A percentile compares a stretch with the other conserved stretches of the same genome.
phyloP scores from a whole-genome alignment of 2,113 vertebrate species.

The Sinocyclocheilus rhinocerous region DNA sequence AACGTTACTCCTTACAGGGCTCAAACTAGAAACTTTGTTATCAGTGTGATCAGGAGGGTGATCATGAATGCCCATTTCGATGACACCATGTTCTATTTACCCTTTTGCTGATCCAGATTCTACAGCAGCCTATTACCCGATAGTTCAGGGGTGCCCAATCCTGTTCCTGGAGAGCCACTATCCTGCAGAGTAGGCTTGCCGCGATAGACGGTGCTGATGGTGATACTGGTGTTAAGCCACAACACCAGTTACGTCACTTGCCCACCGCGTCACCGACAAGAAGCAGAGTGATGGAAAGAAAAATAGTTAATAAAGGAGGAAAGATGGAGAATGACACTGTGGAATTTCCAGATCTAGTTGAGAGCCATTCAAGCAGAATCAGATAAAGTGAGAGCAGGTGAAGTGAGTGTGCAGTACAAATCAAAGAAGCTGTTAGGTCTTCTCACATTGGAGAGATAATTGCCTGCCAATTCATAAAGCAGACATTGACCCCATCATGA shows the following conservation, averaged over 20 bases:
- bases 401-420: background rate
- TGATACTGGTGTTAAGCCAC: no score
- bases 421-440: constrained; percentile 2
- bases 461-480: constrained; percentile 15
- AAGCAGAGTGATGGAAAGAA: no score
- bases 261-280: no score
- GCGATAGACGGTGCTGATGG: no score
- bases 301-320: background rate
- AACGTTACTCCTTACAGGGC: background rate
- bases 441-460: constrained; percentile 13
- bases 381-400: background rate
- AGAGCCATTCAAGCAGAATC: background rate
- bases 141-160: background rate
- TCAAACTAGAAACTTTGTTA: background rate
- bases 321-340: background rate
- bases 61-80: no score
- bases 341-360: background rate
- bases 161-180: background rate
- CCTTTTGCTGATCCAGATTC: background rate
- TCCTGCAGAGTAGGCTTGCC: background rate
- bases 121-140: background rate
- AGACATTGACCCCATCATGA: background rate
- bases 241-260: no score
- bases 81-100: background rate
- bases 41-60: background rate